These are phyloP conservation scores for Enteromius fasciolatus DNA, from an alignment of 2,797 vertebrate genomes.

Conservation along the genomic window DNA sequence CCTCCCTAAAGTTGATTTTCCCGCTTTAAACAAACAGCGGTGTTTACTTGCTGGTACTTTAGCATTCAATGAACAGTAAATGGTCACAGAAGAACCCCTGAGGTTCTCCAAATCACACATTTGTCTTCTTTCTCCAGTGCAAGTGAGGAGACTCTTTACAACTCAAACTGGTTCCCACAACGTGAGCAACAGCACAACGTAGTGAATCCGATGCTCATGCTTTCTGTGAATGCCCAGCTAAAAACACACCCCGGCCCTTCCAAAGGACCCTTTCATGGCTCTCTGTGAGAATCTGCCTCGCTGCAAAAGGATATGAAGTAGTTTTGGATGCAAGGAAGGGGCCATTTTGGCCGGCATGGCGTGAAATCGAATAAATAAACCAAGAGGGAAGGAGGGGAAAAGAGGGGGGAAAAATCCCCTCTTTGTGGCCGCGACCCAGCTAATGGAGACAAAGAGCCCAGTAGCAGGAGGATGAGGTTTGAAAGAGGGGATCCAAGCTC, in stretches of 20 bases:
- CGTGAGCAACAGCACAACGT: constrained; percentile 51
- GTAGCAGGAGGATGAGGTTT: constrained; percentile 68
- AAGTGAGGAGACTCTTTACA: constrained; percentile 45
- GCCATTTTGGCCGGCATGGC: constrained; percentile 77
- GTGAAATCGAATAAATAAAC: constrained; percentile 88
- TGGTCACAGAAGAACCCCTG: constrained; percentile 37
- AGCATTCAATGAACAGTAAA: constrained; percentile 67
- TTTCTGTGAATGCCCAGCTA: constrained; percentile 47
- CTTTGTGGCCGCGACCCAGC: constrained; percentile 84
- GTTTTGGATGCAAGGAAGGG: constrained; percentile 70
- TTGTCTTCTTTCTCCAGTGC: constrained; percentile 34
- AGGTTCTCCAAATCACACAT: constrained; percentile 33
- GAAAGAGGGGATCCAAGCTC: constrained; percentile 66
- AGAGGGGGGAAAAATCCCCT: constrained; percentile 69
- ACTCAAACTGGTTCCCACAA: constrained; percentile 56
- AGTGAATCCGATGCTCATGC: constrained; percentile 43
- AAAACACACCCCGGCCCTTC: constrained; percentile 53
- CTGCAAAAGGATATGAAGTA: constrained; percentile 69
- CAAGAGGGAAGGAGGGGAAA: constrained; percentile 39
- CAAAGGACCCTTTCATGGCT: constrained; percentile 64
- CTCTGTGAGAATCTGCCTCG: constrained; percentile 65
- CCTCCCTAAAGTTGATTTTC: constrained; percentile 24
- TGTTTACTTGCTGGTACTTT: constrained; percentile 60
- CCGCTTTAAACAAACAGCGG: constrained; percentile 37
- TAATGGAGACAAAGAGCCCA: constrained; percentile 83